These are phyloP conservation scores for Leguminivora glycinivorella DNA, from an alignment of 1,140 invertebrate genomes.

Conservation along the genomic window DNA sequence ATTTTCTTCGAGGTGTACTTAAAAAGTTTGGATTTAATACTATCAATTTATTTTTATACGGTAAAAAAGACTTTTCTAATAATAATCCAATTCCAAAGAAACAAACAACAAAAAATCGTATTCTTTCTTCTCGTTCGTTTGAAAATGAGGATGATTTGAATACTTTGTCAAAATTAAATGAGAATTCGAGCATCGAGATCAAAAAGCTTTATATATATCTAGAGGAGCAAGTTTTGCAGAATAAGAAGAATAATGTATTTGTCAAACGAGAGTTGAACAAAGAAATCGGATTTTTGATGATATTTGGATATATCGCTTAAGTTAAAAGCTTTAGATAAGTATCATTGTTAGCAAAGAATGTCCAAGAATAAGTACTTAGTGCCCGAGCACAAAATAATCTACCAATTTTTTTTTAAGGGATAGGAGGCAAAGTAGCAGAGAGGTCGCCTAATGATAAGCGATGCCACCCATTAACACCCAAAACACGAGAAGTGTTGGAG, in stretches of 20 bases:
- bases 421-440: too few relatives aligned
- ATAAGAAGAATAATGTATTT: background rate
- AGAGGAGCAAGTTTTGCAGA: background rate
- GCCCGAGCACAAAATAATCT: too few relatives aligned
- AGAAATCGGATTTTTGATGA: too few relatives aligned
- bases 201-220: constrained; percentile 27
- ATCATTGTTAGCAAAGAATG: too few relatives aligned
- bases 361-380: too few relatives aligned
- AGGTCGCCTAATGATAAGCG: too few relatives aligned
- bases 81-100: constrained; percentile 7
- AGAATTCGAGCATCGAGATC: constrained; percentile 21
- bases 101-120: constrained; percentile 13
- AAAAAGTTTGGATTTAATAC: background rate
- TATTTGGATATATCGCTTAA: too few relatives aligned
- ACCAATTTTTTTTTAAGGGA: too few relatives aligned
- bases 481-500: too few relatives aligned
- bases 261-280: constrained; percentile 7
- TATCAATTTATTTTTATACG: background rate
- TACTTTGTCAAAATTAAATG: constrained; percentile 24
- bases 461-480: too few relatives aligned
- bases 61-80: constrained; percentile 1
- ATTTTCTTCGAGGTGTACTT: too few relatives aligned
- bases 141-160: constrained; percentile 24
- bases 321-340: too few relatives aligned
- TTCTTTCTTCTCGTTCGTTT: background rate